Evolutionary conservation across 2,113 vertebrate genomes (phyloP).

Genomic region (Dromiciops gliroides): DNA sequence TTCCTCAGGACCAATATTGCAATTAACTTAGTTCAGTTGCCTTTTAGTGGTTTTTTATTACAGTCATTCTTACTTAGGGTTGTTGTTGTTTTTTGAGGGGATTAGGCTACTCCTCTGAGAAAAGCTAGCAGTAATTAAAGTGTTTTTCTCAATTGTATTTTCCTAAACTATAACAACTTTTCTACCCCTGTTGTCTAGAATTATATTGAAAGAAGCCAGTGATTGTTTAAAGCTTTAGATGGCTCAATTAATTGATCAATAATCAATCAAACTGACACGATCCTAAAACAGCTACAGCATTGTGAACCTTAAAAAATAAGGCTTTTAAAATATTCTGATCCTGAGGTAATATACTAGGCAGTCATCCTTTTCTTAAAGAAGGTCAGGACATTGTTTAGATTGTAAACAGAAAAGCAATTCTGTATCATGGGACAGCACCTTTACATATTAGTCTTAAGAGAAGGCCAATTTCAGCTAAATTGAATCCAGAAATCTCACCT

Average conservation of each 20-base stretch:
- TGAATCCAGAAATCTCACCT: conserved; percentile 54
- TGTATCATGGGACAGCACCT: conserved; percentile 37
- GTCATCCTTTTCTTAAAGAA: conserved; percentile 17
- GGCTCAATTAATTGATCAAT: background rate
- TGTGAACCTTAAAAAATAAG: background rate
- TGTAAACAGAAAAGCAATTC: conserved; percentile 3
- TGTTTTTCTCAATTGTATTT: conserved; percentile 36
- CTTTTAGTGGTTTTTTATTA: background rate
- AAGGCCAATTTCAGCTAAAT: conserved; percentile 63
- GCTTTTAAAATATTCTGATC: conserved; percentile 24
- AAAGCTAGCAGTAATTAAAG: background rate
- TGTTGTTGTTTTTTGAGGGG: background rate
- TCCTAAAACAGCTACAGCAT: background rate
- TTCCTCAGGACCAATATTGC: background rate
- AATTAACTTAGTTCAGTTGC: background rate
- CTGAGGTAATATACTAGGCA: background rate
- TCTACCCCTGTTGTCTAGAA: background rate
- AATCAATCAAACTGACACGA: conserved; percentile 2
- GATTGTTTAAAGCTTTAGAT: background rate
- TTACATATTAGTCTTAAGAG: conserved; percentile 50
- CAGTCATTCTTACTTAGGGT: background rate
- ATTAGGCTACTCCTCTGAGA: conserved; percentile 5
- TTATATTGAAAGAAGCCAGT: background rate
- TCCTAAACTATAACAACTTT: background rate
- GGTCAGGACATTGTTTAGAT: background rate